Conservation (phyloP, 1,140 invertebrate genomes). For the Thaumetopoea pityocampa region DNA sequence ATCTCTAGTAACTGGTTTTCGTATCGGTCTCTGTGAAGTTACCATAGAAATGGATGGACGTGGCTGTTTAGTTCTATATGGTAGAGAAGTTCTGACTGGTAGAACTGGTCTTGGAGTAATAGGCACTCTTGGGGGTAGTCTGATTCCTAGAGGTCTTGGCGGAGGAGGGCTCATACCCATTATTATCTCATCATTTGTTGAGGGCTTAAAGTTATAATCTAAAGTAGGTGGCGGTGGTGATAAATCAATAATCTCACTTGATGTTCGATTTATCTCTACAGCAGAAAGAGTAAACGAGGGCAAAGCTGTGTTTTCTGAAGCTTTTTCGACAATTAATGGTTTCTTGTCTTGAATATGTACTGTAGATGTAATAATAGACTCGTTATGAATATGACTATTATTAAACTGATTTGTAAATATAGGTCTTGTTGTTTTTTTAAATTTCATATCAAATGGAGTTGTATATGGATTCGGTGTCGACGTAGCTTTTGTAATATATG, state of each 20-base stretch:
- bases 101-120: constrained; percentile 42
- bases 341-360: constrained; percentile 66
- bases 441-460: constrained; percentile 24
- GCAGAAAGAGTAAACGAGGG: constrained; percentile 48
- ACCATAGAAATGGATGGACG: constrained; percentile 52
- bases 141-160: constrained; percentile 33
- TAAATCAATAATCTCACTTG: constrained; percentile 63
- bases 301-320: constrained; percentile 45
- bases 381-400: constrained; percentile 38
- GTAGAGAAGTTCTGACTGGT: constrained; percentile 46
- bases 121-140: constrained; percentile 34
- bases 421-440: constrained; percentile 36
- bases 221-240: constrained; percentile 66
- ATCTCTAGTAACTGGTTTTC: constrained; percentile 48
- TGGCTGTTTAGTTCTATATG: constrained; percentile 51
- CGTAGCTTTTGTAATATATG: constrained; percentile 18
- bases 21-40: constrained; percentile 46
- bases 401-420: constrained; percentile 35
- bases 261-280: constrained; percentile 39
- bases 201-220: constrained; percentile 60
- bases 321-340: constrained; percentile 55
- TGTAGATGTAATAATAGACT: constrained; percentile 69
- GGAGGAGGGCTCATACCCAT: constrained; percentile 74
- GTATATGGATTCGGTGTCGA: constrained; percentile 15
- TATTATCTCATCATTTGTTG: constrained; percentile 62